Percentiles rank a stretch among this genome's conserved stretches.
phyloP scores from a whole-genome alignment of 2,113 vertebrate genomes.

The Acinonyx jubatus region DNA sequence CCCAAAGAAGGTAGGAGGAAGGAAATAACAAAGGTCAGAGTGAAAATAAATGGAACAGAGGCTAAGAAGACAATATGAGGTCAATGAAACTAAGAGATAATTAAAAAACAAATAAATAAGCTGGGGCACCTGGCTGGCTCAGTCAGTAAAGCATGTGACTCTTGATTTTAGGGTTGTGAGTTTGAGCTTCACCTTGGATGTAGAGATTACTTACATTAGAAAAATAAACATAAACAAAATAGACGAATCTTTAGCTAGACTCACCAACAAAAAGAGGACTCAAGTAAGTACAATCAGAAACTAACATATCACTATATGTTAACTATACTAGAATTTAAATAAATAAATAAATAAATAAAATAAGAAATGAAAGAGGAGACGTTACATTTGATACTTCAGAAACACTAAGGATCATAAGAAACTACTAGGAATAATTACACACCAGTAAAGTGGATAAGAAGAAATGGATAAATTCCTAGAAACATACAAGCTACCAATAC shows the following conservation, averaged over 20 bases:
- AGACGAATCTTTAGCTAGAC: neutral
- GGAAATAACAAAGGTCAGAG: neutral
- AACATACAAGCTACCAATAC: neutral
- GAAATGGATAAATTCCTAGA: neutral
- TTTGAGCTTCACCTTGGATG: no score
- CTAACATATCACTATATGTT: neutral
- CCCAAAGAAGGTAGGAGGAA: neutral
- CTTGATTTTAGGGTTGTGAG: no score
- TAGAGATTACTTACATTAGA: neutral
- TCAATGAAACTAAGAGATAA: neutral
- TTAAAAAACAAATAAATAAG: no score
- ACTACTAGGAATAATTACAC: neutral
- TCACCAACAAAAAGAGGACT: neutral
- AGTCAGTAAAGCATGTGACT: no score
- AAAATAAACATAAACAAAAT: neutral
- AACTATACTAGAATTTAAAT: neutral
- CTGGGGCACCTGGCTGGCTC: no score
- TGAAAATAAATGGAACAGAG: neutral
- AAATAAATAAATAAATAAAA: neutral
- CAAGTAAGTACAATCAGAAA: neutral
- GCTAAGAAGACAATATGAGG: neutral
- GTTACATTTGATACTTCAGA: neutral
- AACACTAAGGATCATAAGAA: neutral
- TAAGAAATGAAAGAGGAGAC: neutral
- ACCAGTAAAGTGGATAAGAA: neutral